These are phyloP conservation scores for Leiothrix lutea DNA, from an alignment of 2,113 vertebrate genomes.

Conservation along the genomic window DNA sequence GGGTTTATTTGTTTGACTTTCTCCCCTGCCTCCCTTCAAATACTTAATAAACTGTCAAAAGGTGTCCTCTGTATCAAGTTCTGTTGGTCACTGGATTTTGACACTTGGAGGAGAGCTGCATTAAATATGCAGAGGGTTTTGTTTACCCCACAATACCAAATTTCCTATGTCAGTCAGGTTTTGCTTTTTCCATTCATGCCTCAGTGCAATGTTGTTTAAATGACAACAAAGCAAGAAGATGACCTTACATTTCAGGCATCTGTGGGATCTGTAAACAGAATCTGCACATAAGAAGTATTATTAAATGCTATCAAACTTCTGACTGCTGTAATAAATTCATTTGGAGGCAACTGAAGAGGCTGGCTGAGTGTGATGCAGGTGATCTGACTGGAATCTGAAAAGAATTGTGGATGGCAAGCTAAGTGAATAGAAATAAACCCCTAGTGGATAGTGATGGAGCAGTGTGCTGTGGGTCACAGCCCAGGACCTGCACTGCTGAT, in stretches of 20 bases:
- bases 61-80: not conserved
- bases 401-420: not conserved
- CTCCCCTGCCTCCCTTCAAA: fast-evolving
- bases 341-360: not conserved
- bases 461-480: not conserved
- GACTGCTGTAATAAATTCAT: not conserved
- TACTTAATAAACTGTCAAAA: not conserved
- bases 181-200: not conserved
- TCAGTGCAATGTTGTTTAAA: not conserved
- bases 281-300: not conserved
- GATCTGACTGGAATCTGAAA: not conserved
- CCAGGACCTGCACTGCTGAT: not conserved
- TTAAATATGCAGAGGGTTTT: not conserved
- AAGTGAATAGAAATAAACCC: not conserved
- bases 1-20: not conserved
- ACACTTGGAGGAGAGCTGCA: not conserved
- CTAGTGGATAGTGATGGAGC: not conserved
- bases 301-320: conserved; percentile 14
- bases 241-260: not conserved
- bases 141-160: not conserved
- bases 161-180: not conserved
- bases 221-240: not conserved
- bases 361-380: not conserved
- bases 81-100: not conserved
- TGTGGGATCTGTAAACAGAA: not conserved